Percentiles rank a stretch among this genome's conserved stretches.
Conservation (phyloP, 2,888 invertebrate genomes). For the Chymomyza caudatula region DNA sequence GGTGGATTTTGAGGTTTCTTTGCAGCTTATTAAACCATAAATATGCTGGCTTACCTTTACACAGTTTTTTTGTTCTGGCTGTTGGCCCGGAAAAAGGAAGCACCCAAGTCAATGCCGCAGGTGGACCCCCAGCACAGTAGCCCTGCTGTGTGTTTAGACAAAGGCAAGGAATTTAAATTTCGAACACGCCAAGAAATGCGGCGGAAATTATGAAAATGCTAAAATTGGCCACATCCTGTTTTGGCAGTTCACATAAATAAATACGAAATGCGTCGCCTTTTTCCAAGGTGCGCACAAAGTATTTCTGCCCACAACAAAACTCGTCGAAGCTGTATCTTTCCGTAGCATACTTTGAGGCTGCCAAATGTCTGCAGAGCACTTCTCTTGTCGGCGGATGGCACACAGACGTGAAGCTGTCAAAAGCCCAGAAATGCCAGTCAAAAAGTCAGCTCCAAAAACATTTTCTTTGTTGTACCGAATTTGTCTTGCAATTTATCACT, state of each 20-base stretch:
- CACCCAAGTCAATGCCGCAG: constrained; percentile 1
- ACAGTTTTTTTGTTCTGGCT: constrained; percentile 17
- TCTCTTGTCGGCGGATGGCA: background rate
- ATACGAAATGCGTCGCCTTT: background rate
- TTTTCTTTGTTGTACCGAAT: constrained; percentile 10
- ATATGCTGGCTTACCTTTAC: constrained; percentile 39
- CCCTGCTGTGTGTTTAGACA: constrained; percentile 17
- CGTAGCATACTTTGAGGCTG: constrained; percentile 65
- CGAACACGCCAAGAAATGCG: constrained; percentile 1
- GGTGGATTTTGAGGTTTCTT: background rate
- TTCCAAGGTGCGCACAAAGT: background rate
- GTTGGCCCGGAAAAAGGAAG: constrained; percentile 4
- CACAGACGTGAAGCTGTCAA: background rate
- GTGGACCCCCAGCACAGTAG: background rate
- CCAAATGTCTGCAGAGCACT: constrained; percentile 4
- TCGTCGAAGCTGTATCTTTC: constrained; percentile 31
- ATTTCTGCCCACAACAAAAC: background rate
- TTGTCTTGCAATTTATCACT: constrained; percentile 29
- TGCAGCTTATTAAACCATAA: constrained; percentile 59
- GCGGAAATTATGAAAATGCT: constrained; percentile 67
- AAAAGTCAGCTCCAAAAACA: constrained; percentile 11
- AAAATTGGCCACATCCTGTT: constrained; percentile 63
- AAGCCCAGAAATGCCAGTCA: background rate
- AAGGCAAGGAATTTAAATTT: constrained; percentile 13
- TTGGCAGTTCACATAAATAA: constrained; percentile 14